A percentile compares a stretch with the other conserved stretches of the same genome.
phyloP scores from a whole-genome alignment of 2,888 invertebrate species.

The Lochmaea capreae region DNA sequence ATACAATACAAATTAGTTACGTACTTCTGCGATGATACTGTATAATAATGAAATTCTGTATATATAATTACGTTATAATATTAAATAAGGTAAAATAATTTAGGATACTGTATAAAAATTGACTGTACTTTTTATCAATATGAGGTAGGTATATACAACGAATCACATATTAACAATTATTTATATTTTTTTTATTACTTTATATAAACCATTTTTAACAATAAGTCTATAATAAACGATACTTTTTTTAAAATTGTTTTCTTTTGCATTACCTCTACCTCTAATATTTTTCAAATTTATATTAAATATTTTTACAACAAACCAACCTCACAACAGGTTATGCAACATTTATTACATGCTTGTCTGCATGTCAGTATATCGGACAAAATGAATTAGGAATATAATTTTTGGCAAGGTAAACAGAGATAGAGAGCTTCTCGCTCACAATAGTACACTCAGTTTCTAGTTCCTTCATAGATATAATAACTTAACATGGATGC shows the following conservation, averaged over 20 bases:
- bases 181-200: constrained; percentile 33
- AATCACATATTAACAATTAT: constrained; percentile 30
- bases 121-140: constrained; percentile 26
- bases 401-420: too few species aligned
- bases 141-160: constrained; percentile 33
- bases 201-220: constrained; percentile 31
- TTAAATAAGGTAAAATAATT: constrained; percentile 1
- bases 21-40: neutral
- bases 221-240: neutral
- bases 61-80: constrained; percentile 18
- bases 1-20: neutral
- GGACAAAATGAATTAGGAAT: too few species aligned
- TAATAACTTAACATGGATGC: too few species aligned
- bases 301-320: too few species aligned
- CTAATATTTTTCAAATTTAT: too few species aligned
- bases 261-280: neutral
- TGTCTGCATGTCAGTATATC: too few species aligned
- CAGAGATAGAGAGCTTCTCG: too few species aligned
- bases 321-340: too few species aligned
- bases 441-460: too few species aligned
- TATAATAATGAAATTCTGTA: constrained; percentile 10
- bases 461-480: too few species aligned
- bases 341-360: too few species aligned
- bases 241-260: neutral
- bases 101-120: constrained; percentile 23